Percentiles rank a stretch among this genome's conserved stretches.
Conservation (phyloP, 2,797 vertebrate genomes). For the Sebastes cheni region DNA sequence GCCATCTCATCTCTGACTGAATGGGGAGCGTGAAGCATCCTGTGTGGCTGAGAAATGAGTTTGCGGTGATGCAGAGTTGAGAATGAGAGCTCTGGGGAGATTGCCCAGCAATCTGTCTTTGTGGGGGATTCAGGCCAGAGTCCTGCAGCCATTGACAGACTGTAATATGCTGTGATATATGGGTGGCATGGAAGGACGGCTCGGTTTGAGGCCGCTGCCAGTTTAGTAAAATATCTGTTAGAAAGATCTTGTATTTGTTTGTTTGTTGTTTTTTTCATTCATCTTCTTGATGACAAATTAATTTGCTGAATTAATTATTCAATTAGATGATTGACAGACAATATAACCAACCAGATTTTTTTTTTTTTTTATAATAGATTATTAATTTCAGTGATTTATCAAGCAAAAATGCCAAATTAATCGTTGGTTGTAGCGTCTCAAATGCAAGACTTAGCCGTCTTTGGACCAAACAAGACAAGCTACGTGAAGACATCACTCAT, state of each 20-base stretch:
- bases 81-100: slow-evolving; percentile 59
- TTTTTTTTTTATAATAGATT: not conserved
- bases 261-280: not conserved
- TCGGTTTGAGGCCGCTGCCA: not conserved
- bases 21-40: slow-evolving; percentile 59
- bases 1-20: slow-evolving; percentile 64
- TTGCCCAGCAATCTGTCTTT: slow-evolving; percentile 31
- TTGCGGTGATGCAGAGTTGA: slow-evolving; percentile 53
- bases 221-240: not conserved
- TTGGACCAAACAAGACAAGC: not conserved
- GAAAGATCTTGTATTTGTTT: not conserved
- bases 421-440: not conserved
- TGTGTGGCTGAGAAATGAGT: slow-evolving; percentile 70
- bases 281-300: not conserved
- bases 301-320: not conserved
- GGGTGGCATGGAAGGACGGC: not conserved
- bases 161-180: slow-evolving; percentile 29
- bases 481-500: not conserved
- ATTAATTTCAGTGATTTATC: not conserved
- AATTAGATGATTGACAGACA: not conserved
- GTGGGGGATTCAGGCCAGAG: slow-evolving; percentile 29
- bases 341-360: not conserved
- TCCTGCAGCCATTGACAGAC: slow-evolving; percentile 23
- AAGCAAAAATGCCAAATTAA: not conserved
- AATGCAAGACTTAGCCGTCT: not conserved